Percentiles rank a stretch among this genome's conserved stretches.
These are phyloP conservation scores for Sminthopsis crassicaudata DNA, from an alignment of 2,113 vertebrate genomes.

Conservation along the genomic window DNA sequence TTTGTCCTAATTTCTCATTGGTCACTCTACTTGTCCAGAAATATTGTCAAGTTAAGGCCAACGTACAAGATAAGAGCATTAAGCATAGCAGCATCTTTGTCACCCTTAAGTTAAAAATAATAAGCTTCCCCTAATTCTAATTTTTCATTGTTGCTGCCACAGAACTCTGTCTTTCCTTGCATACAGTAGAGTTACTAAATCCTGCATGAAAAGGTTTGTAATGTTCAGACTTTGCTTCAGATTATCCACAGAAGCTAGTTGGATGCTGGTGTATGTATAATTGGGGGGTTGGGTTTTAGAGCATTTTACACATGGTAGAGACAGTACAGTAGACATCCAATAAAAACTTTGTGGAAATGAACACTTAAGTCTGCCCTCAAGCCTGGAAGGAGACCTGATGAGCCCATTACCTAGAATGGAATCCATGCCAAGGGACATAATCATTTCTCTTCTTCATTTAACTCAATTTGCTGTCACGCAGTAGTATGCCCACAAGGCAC, in stretches of 20 bases:
- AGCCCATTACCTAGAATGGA: conserved; percentile 28
- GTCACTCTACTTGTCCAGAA: neutral
- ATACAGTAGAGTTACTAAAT: neutral
- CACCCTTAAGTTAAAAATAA: neutral
- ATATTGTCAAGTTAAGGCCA: neutral
- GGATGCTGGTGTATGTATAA: neutral
- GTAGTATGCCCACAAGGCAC: neutral
- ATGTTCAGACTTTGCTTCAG: neutral
- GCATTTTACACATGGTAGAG: conserved; percentile 27
- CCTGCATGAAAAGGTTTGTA: neutral
- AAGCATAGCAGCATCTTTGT: neutral
- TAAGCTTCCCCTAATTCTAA: conserved; percentile 3
- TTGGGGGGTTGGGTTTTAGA: conserved; percentile 14
- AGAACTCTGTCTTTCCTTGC: conserved; percentile 1
- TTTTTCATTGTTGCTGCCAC: neutral
- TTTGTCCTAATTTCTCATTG: conserved; percentile 29
- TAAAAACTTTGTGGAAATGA: neutral
- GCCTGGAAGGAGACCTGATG: conserved; percentile 17
- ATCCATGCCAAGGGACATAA: neutral
- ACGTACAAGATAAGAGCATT: neutral
- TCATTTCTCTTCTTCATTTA: conserved; percentile 9
- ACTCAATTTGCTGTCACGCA: neutral
- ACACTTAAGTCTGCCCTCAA: conserved; percentile 23
- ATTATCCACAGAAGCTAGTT: neutral
- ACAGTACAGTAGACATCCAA: conserved; percentile 14